Percentiles rank a stretch among this genome's conserved stretches.
Evolutionary conservation across 2,888 invertebrate species (phyloP).

Genomic region (Pterostichus niger): DNA sequence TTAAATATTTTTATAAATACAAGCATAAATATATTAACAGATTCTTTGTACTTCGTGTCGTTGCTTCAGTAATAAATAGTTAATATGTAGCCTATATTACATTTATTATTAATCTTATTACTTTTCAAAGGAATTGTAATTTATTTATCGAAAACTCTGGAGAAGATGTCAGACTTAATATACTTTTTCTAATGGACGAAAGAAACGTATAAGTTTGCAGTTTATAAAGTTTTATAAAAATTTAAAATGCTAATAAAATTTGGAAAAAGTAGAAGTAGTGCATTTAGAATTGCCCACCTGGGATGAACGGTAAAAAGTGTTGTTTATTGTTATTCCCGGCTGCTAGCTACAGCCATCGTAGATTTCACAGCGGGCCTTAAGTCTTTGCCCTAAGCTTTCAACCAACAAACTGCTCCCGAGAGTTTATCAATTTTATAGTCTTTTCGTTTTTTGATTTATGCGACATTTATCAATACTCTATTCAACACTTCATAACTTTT

Average conservation of each 20-base stretch:
- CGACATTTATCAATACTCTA: not conserved
- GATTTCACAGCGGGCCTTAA: constrained; percentile 34
- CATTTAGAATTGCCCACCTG: constrained; percentile 49
- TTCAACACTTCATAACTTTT: too few relatives aligned
- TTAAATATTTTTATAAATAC: too few relatives aligned
- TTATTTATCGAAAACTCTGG: too few relatives aligned
- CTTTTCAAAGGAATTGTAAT: too few relatives aligned
- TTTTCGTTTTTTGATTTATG: constrained; percentile 28
- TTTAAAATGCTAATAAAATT: constrained; percentile 56
- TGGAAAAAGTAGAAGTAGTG: constrained; percentile 58
- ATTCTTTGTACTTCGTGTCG: too few relatives aligned
- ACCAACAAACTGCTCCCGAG: constrained; percentile 38
- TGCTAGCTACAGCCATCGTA: constrained; percentile 27
- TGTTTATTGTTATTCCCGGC: constrained; percentile 53
- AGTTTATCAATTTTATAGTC: constrained; percentile 21
- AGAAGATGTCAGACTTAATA: not conserved
- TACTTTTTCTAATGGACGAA: constrained; percentile 18
- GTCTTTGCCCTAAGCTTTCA: constrained; percentile 17
- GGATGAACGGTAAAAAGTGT: constrained; percentile 42
- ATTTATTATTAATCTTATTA: too few relatives aligned
- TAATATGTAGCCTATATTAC: too few relatives aligned
- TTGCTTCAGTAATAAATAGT: too few relatives aligned
- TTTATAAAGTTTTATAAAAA: constrained; percentile 58
- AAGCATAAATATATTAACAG: too few relatives aligned
- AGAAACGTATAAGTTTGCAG: constrained; percentile 38